Percentiles rank a stretch among this genome's conserved stretches.
phyloP scores from a whole-genome alignment of 2,113 vertebrate species.

The Malurus melanocephalus region DNA sequence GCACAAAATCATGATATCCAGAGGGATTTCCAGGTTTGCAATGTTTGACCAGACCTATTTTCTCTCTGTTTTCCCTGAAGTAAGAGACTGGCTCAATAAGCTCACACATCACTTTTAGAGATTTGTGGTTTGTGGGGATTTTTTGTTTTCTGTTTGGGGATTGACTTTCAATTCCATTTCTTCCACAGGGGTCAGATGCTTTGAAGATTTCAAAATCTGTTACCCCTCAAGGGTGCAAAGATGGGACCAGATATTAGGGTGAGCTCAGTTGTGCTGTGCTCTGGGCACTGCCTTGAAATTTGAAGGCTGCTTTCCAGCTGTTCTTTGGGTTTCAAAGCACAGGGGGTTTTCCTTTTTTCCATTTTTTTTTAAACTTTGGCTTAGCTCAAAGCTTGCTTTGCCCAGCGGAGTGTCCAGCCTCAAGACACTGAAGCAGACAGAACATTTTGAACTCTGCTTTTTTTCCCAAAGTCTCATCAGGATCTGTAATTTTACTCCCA shows the following conservation, averaged over 20 bases:
- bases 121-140: neutral
- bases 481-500: neutral
- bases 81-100: neutral
- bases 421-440: neutral
- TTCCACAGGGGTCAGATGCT: neutral
- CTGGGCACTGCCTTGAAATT: neutral
- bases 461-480: neutral
- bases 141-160: neutral
- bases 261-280: neutral
- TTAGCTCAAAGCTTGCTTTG: neutral
- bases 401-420: neutral
- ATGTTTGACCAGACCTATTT: neutral
- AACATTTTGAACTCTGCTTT: neutral
- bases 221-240: neutral
- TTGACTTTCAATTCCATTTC: neutral
- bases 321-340: neutral
- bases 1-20: neutral
- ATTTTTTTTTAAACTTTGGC: neutral
- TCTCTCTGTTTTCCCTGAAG: neutral
- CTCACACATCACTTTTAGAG: rapidly evolving
- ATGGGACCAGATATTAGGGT: neutral
- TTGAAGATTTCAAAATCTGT: neutral
- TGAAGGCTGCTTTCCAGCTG: neutral
- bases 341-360: rapidly evolving
- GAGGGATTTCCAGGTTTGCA: neutral